Conservation (phyloP, 2,797 vertebrate species). For the Falco columbarius region DNA sequence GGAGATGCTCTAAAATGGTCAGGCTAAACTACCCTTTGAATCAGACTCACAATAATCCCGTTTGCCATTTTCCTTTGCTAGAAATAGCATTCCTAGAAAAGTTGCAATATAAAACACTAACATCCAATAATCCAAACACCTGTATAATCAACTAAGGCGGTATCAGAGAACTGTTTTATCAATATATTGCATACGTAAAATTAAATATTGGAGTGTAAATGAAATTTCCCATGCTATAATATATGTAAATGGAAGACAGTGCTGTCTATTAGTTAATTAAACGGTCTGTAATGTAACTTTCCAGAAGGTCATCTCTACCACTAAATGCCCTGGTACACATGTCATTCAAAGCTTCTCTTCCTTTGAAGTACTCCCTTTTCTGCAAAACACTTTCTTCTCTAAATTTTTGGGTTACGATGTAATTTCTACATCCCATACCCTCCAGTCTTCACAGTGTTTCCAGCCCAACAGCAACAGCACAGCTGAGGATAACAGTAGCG, state of each 20-base stretch:
- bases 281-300: background rate
- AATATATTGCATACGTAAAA: background rate
- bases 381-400: background rate
- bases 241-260: background rate
- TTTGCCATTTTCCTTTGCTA: background rate
- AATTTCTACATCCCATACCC: background rate
- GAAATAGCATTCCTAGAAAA: background rate
- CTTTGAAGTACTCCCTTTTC: background rate
- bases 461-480: background rate
- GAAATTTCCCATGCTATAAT: background rate
- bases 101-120: background rate
- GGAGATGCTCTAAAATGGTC: background rate
- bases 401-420: background rate
- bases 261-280: background rate
- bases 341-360: background rate
- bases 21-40: background rate
- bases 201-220: background rate
- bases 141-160: background rate
- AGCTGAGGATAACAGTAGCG: background rate
- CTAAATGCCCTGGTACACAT: background rate
- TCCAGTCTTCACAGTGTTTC: background rate
- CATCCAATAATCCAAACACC: background rate
- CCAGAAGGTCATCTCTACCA: background rate
- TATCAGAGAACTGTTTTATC: background rate
- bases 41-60: background rate